Conservation (phyloP, 1,140 invertebrate species). For the Diachasma alloeum region DNA sequence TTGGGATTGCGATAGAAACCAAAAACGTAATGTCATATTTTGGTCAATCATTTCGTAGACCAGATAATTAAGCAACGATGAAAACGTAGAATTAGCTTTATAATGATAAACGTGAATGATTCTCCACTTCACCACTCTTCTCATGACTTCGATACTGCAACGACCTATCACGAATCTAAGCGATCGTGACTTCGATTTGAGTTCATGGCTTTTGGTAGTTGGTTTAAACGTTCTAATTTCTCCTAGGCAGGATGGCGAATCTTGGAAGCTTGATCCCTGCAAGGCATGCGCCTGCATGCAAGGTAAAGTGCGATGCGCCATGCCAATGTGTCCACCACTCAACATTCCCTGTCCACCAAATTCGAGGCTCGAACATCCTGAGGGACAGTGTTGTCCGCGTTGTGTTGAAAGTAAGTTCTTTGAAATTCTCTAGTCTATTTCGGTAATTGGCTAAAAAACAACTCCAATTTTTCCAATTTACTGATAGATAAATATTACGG, state of each 20-base stretch:
- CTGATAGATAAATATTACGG: too few relatives aligned
- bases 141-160: neutral
- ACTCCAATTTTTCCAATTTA: too few relatives aligned
- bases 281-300: constrained; percentile 83
- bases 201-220: neutral
- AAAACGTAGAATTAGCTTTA: neutral
- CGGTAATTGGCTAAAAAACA: too few relatives aligned
- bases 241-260: constrained; percentile 80
- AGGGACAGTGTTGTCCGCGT: constrained; percentile 85
- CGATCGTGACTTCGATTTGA: neutral
- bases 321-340: constrained; percentile 74
- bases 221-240: constrained; percentile 57
- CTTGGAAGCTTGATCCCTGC: constrained; percentile 86
- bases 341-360: constrained; percentile 75
- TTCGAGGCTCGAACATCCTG: constrained; percentile 73
- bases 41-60: too few relatives aligned
- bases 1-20: too few relatives aligned
- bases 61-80: too few relatives aligned
- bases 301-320: constrained; percentile 82
- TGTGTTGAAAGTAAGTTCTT: constrained; percentile 84
- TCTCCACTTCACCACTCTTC: neutral
- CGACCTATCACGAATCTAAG: neutral
- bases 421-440: too few relatives aligned
- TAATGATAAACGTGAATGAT: too few relatives aligned
- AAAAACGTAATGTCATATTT: too few relatives aligned